Evolutionary conservation across 2,797 vertebrate genomes (phyloP), one percentile per base, ranked within the genome.

Genomic region (Pangasius sanitwongsei): DNA sequence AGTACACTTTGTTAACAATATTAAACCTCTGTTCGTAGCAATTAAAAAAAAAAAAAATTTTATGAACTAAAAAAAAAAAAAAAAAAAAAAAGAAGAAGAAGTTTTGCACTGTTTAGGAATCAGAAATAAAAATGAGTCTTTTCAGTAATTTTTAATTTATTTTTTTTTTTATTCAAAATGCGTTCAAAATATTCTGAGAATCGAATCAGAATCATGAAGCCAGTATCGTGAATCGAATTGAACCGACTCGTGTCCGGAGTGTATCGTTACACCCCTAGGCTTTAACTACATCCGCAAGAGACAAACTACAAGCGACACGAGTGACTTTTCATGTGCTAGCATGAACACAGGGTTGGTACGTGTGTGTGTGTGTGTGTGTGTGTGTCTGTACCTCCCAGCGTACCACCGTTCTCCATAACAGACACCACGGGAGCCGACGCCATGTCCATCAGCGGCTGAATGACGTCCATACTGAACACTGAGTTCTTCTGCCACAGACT

Each of bases 401-500:
- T 23, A n/a, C 48, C 12, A 57, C 91, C 94, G 55, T 95, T 97
- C 92, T 97, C 97, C 83, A 96, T 88, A 61, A 95, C 82, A 11
- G 94, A 70, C 61, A 94, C 88, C 37, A 94, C 92, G 2, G 96
- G 89, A 92, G 96, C 96, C 78, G 97, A 95, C 65, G 97, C 97
- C 98, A 99, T 99, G 92, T 99, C 97, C 96, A 99, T 93, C 88
- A 99, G 96, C 86, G 98, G 98, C 53, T 99, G 98, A 94, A 99
- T 98, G 89, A 98, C 96, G 90, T 98, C 98, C 95, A 99, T 98
- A 92, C 97, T 97, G 92, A 99, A 99, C 50, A 99, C 98, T 72
- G 97, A 97, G 90, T 99, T 99, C 96, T 99, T 99, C 94, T 99
- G 97, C 99, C 99, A 99, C 92, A 99, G 96, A 94, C 98, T 98